These are phyloP conservation scores for Elegia similella DNA, from an alignment of 2,888 invertebrate genomes.

Conservation along the genomic window DNA sequence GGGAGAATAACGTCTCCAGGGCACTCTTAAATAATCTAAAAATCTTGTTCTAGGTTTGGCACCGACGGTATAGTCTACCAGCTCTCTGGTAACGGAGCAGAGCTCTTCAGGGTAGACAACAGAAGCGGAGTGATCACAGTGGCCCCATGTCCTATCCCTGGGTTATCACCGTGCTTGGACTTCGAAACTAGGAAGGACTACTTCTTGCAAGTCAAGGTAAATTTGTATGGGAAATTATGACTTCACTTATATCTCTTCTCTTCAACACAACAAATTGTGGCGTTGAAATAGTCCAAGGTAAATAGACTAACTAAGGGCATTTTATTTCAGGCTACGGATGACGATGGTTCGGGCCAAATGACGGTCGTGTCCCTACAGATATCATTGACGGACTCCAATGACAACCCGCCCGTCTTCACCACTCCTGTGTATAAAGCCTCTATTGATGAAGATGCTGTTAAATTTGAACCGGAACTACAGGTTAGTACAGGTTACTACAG, in stretches of 20 bases:
- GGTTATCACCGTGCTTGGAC: slow-evolving; percentile 88
- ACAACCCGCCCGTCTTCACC: slow-evolving; percentile 92
- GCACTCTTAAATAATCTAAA: no score
- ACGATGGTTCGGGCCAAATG: slow-evolving; percentile 89
- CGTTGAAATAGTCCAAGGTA: no score
- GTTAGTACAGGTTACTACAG: slow-evolving; percentile 31
- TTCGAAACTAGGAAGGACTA: slow-evolving; percentile 91
- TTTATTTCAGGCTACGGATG: slow-evolving; percentile 87
- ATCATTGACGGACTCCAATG: slow-evolving; percentile 91
- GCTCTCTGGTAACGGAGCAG: slow-evolving; percentile 90
- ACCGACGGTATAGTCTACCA: slow-evolving; percentile 92
- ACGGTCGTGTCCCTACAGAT: slow-evolving; percentile 91
- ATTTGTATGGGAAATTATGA: no score
- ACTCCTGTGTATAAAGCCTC: slow-evolving; percentile 89
- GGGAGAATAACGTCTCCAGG: no score
- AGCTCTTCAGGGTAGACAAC: slow-evolving; percentile 90
- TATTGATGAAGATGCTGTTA: slow-evolving; percentile 92
- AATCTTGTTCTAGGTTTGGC: slow-evolving; percentile 81
- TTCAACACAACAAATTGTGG: no score
- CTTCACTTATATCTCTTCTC: no score
- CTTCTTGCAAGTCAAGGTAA: slow-evolving; percentile 91
- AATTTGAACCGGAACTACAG: slow-evolving; percentile 88
- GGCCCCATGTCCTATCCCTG: slow-evolving; percentile 86
- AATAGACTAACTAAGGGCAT: slow-evolving; percentile 7
- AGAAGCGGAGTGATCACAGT: slow-evolving; percentile 91